These are phyloP conservation scores for Lordiphosa collinella DNA, from an alignment of 1,140 invertebrate genomes.

Conservation along the genomic window DNA sequence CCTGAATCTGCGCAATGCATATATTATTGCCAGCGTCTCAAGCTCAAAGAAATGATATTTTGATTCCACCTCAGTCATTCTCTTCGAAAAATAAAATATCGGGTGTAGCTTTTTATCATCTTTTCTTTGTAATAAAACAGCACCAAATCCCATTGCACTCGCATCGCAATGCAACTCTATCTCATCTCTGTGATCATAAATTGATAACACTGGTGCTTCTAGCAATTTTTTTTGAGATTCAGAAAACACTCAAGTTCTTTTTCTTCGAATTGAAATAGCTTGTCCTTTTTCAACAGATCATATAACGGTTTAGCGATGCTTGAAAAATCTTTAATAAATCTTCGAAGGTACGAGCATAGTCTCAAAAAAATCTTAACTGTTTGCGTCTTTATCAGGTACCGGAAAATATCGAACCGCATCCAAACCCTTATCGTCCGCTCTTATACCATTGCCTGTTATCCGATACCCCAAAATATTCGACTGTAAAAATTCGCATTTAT, in stretches of 20 bases:
- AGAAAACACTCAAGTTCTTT: background rate
- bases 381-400: background rate
- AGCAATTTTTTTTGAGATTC: background rate
- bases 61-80: too few species aligned
- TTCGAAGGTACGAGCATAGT: background rate
- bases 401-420: background rate
- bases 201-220: background rate
- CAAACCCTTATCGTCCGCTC: background rate
- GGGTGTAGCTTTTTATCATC: too few species aligned
- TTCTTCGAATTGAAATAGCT: background rate
- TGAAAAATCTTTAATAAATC: background rate
- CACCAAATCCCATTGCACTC: background rate
- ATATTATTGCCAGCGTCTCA: too few species aligned
- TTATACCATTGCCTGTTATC: slow-evolving; percentile 2
- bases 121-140: too few species aligned
- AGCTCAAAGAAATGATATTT: too few species aligned
- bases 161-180: too few species aligned
- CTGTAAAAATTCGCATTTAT: too few species aligned
- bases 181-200: background rate
- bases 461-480: background rate
- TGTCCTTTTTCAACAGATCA: too few species aligned
- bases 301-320: background rate
- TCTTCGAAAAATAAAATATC: too few species aligned
- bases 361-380: background rate
- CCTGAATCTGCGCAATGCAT: too few species aligned